A percentile compares a stretch with the other conserved stretches of the same genome.
These are phyloP conservation scores for Patella ulyssiponensis DNA, from an alignment of 2,888 invertebrate species.

Conservation along the genomic window DNA sequence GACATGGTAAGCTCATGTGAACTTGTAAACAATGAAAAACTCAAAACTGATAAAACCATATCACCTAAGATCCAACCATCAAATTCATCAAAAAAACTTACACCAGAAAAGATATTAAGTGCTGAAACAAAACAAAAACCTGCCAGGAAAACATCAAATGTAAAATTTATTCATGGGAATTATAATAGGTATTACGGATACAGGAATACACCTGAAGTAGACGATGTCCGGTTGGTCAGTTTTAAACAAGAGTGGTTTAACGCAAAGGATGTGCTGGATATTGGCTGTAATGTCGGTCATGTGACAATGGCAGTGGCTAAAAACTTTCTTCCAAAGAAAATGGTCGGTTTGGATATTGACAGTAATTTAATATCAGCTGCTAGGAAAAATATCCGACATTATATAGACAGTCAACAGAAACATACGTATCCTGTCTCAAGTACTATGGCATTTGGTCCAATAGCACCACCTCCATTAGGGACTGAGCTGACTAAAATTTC, in stretches of 20 bases:
- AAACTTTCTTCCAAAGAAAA: slow-evolving; percentile 86
- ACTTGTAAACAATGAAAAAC: slow-evolving; percentile 32
- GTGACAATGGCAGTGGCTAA: slow-evolving; percentile 91
- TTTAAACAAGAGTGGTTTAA: slow-evolving; percentile 88
- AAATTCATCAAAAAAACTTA: slow-evolving; percentile 28
- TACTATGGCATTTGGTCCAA: slow-evolving; percentile 88
- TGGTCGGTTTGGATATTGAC: slow-evolving; percentile 96
- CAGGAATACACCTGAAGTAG: slow-evolving; percentile 83
- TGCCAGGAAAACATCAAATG: slow-evolving; percentile 69
- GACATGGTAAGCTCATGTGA: slow-evolving; percentile 34
- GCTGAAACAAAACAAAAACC: slow-evolving; percentile 33
- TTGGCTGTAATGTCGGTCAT: slow-evolving; percentile 98
- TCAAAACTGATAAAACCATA: slow-evolving; percentile 43
- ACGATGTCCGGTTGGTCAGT: slow-evolving; percentile 86
- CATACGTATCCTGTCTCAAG: slow-evolving; percentile 87
- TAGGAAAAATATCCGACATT: slow-evolving; percentile 82
- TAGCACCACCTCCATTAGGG: slow-evolving; percentile 73
- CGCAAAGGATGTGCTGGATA: slow-evolving; percentile 92
- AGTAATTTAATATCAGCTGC: slow-evolving; percentile 85
- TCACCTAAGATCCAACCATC: slow-evolving; percentile 40
- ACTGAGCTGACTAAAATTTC: slow-evolving; percentile 50
- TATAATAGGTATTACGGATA: slow-evolving; percentile 98
- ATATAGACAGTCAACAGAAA: slow-evolving; percentile 72
- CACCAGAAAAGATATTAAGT: slow-evolving; percentile 20
- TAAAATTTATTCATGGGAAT: slow-evolving; percentile 92